Percentiles rank a stretch among this genome's conserved stretches.
These are phyloP conservation scores for Epinephelus moara DNA, from an alignment of 2,113 vertebrate species.

Conservation along the genomic window DNA sequence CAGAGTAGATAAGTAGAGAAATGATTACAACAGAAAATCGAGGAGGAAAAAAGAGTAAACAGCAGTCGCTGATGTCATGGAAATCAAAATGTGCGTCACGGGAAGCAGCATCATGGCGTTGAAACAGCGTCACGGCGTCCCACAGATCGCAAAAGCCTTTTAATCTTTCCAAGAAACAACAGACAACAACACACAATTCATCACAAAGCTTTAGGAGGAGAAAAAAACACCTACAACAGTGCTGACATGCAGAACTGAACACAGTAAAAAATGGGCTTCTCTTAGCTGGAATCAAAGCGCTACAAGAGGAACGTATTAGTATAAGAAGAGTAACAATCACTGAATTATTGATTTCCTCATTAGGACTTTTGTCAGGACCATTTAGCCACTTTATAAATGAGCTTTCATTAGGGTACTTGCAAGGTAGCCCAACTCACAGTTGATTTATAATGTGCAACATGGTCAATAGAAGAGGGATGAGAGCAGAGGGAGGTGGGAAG, in stretches of 20 bases:
- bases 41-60: background rate
- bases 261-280: slow-evolving; percentile 78
- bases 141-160: background rate
- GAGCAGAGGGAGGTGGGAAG: slow-evolving; percentile 38
- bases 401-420: slow-evolving; percentile 90
- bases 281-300: slow-evolving; percentile 71
- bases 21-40: background rate
- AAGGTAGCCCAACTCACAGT: slow-evolving; percentile 86
- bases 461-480: slow-evolving; percentile 80
- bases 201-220: slow-evolving; percentile 51
- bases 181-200: slow-evolving; percentile 64
- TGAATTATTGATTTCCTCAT: slow-evolving; percentile 93
- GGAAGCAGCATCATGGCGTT: background rate
- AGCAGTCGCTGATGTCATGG: background rate
- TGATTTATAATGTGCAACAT: slow-evolving; percentile 96
- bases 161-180: slow-evolving; percentile 44
- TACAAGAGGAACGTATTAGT: slow-evolving; percentile 86
- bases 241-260: slow-evolving; percentile 80
- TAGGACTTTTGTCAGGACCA: slow-evolving; percentile 96
- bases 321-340: slow-evolving; percentile 94
- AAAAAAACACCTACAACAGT: slow-evolving; percentile 60
- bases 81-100: background rate
- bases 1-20: background rate
- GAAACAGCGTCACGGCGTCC: background rate
- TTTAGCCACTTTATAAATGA: slow-evolving; percentile 96